These are phyloP conservation scores for Rhodeus uyekii DNA, from an alignment of 2,797 vertebrate genomes.

Conservation along the genomic window DNA sequence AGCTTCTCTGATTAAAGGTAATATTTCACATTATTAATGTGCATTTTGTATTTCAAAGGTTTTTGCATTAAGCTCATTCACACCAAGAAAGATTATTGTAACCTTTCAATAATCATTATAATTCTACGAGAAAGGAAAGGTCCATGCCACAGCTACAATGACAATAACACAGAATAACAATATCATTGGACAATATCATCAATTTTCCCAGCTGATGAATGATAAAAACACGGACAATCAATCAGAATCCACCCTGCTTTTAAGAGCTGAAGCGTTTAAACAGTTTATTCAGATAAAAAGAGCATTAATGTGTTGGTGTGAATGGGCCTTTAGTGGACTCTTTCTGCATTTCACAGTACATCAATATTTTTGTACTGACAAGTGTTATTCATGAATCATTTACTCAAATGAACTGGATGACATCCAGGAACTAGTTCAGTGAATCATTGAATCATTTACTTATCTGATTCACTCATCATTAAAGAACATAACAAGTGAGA, in stretches of 20 bases:
- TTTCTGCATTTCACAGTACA: conserved; percentile 2
- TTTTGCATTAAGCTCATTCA: not conserved
- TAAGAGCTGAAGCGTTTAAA: not conserved
- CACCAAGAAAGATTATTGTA: not conserved
- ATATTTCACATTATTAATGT: conserved; percentile 4
- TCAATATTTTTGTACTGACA: not conserved
- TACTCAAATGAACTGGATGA: not conserved
- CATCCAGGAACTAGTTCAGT: not conserved
- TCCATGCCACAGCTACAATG: not conserved
- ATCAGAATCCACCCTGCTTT: not conserved
- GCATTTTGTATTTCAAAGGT: not conserved
- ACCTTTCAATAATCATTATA: not conserved
- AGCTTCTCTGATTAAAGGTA: not conserved
- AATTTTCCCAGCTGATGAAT: not conserved
- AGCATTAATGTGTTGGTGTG: not conserved
- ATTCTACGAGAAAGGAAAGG: not conserved
- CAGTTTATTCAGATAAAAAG: not conserved
- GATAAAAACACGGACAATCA: not conserved
- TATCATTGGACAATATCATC: not conserved
- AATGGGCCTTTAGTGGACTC: not conserved
- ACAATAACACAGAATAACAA: not conserved
- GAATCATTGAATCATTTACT: not conserved
- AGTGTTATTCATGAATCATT: not conserved
- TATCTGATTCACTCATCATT: not conserved
- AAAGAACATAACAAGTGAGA: not conserved